A percentile compares a stretch with the other conserved stretches of the same genome.
These are phyloP conservation scores for Apaloderma vittatum DNA, from an alignment of 2,113 vertebrate genomes.

Conservation along the genomic window DNA sequence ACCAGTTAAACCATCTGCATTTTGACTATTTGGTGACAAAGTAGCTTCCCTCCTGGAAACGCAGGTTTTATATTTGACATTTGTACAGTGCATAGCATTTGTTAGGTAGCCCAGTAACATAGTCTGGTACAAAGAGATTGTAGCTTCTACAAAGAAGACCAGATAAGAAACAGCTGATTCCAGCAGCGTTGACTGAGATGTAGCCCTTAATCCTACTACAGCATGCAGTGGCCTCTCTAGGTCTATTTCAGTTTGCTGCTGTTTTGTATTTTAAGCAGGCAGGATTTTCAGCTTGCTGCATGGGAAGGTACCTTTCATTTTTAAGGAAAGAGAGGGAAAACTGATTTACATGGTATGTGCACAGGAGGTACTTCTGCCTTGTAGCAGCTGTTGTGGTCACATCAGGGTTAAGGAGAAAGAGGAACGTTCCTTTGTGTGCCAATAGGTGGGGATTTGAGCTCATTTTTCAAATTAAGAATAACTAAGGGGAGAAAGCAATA, in stretches of 20 bases:
- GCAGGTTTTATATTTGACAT: not conserved
- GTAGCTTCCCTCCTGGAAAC: not conserved
- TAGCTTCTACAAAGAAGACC: constrained; percentile 44
- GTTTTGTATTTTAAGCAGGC: constrained; percentile 9
- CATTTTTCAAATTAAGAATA: constrained; percentile 58
- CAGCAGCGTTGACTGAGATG: constrained; percentile 51
- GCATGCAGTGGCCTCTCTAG: not conserved
- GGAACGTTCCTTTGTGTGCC: constrained; percentile 56
- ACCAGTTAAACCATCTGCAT: constrained; percentile 5
- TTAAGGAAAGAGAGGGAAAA: not conserved
- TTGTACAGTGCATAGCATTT: constrained; percentile 17
- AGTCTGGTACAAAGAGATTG: constrained; percentile 29
- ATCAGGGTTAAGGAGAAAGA: constrained; percentile 45
- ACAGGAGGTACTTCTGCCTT: fast-evolving
- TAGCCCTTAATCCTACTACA: constrained; percentile 51
- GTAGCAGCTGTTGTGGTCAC: not conserved
- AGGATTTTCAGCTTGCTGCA: not conserved
- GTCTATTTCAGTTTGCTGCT: constrained; percentile 16
- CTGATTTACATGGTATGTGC: fast-evolving
- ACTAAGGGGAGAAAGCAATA: not conserved
- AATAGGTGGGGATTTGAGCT: constrained; percentile 55
- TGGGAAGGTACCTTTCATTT: not conserved
- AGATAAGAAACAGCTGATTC: constrained; percentile 66
- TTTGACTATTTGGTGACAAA: not conserved
- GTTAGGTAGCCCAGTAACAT: constrained; percentile 35